Conservation (phyloP, 2,797 vertebrate species). For the Rhinogobio ventralis region DNA sequence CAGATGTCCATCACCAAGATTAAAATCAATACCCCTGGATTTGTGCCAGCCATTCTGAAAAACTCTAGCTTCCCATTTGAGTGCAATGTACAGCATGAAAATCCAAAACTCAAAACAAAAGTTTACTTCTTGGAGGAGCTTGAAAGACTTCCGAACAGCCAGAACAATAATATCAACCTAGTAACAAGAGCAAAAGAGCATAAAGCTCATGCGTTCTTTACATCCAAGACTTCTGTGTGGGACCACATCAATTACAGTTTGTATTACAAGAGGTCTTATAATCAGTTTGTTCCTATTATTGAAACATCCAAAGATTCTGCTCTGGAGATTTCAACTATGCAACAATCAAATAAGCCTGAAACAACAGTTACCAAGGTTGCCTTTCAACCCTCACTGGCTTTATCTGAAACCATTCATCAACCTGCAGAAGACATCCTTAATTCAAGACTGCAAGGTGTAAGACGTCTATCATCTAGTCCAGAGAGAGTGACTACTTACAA, state of each 20-base stretch:
- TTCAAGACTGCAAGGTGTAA: slow-evolving; percentile 23
- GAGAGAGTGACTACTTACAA: slow-evolving; percentile 37
- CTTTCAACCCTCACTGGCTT: neutral
- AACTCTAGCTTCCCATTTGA: neutral
- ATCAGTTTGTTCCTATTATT: slow-evolving; percentile 14
- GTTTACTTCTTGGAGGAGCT: slow-evolving; percentile 20
- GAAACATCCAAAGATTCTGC: slow-evolving; percentile 21
- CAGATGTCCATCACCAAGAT: slow-evolving; percentile 14
- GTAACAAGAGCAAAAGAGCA: slow-evolving; percentile 28
- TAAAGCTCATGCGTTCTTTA: slow-evolving; percentile 25
- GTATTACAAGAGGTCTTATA: slow-evolving; percentile 30
- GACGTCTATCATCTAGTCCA: slow-evolving; percentile 8
- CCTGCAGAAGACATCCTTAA: neutral
- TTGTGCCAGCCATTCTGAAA: neutral
- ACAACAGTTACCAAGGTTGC: neutral
- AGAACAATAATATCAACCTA: neutral
- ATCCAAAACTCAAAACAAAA: neutral
- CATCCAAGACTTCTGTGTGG: slow-evolving; percentile 63
- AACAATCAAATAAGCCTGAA: slow-evolving; percentile 26
- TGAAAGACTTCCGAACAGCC: neutral
- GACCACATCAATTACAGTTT: slow-evolving; percentile 62
- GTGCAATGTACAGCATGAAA: neutral
- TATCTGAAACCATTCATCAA: slow-evolving; percentile 21
- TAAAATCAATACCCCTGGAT: slow-evolving; percentile 17
- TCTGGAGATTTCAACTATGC: slow-evolving; percentile 2